Evolutionary conservation across 2,113 vertebrate species (phyloP).

Genomic region (Numida meleagris): DNA sequence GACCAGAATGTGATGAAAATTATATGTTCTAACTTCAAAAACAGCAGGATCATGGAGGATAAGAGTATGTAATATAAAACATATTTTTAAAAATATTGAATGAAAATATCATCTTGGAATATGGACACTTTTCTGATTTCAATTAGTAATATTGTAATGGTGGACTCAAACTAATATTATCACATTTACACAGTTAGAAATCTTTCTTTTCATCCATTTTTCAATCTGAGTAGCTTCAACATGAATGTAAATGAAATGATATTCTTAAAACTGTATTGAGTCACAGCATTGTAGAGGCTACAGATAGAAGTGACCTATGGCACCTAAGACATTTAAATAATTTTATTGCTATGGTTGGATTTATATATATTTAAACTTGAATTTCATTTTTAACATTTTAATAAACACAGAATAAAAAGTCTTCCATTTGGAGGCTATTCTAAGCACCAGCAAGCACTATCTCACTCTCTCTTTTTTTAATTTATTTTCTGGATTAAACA

Average conservation of each 20-base stretch:
- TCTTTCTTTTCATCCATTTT: not conserved
- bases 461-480: not conserved
- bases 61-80: not conserved
- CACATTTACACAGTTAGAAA: not conserved
- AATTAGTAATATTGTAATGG: not conserved
- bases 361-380: not conserved
- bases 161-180: not conserved
- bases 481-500: not conserved
- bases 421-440: not conserved
- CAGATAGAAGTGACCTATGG: not conserved
- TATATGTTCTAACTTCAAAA: not conserved
- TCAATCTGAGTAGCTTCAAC: not conserved
- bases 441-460: not conserved
- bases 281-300: not conserved
- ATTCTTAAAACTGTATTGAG: not conserved
- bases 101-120: not conserved
- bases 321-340: not conserved
- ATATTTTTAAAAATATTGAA: not conserved
- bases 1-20: not conserved
- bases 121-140: not conserved
- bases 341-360: not conserved
- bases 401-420: not conserved
- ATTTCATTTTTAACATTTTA: not conserved
- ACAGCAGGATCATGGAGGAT: accelerated
- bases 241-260: not conserved